A percentile compares a stretch with the other conserved stretches of the same genome.
Conservation (phyloP, 2,888 invertebrate genomes). For the Watsonalla binaria region DNA sequence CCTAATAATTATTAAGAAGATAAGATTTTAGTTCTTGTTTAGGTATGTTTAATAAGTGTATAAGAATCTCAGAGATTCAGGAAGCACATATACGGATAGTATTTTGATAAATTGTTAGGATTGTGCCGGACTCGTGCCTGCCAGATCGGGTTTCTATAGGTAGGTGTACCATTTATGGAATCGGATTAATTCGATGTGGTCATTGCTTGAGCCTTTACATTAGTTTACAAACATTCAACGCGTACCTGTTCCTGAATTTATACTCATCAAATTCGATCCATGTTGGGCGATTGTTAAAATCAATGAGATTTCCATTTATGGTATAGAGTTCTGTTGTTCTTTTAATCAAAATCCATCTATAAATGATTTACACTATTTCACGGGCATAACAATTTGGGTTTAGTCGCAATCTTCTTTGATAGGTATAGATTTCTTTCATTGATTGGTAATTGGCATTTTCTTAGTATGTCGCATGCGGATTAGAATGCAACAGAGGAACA, state of each 20-base stretch:
- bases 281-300: slow-evolving; percentile 18
- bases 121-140: slow-evolving; percentile 56
- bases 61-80: slow-evolving; percentile 52
- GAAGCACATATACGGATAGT: slow-evolving; percentile 69
- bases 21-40: background rate
- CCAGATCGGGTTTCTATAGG: slow-evolving; percentile 66
- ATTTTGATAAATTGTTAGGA: slow-evolving; percentile 72
- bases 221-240: slow-evolving; percentile 10
- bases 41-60: slow-evolving; percentile 24
- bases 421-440: slow-evolving; percentile 21
- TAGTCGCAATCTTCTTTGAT: too few species aligned
- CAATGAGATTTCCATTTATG: slow-evolving; percentile 16
- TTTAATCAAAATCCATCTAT: too few species aligned
- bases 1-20: too few species aligned
- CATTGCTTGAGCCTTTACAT: slow-evolving; percentile 29
- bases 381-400: too few species aligned
- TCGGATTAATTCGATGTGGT: slow-evolving; percentile 64
- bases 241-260: too few species aligned
- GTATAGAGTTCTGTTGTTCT: slow-evolving; percentile 8
- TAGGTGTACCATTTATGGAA: slow-evolving; percentile 62
- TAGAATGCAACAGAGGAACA: background rate
- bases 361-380: too few species aligned
- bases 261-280: slow-evolving; percentile 9
- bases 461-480: too few species aligned
- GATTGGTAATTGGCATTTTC: slow-evolving; percentile 13